Percentiles rank a stretch among this genome's conserved stretches.
phyloP scores from a whole-genome alignment of 2,888 invertebrate species.

The Antheraea yamamai region DNA sequence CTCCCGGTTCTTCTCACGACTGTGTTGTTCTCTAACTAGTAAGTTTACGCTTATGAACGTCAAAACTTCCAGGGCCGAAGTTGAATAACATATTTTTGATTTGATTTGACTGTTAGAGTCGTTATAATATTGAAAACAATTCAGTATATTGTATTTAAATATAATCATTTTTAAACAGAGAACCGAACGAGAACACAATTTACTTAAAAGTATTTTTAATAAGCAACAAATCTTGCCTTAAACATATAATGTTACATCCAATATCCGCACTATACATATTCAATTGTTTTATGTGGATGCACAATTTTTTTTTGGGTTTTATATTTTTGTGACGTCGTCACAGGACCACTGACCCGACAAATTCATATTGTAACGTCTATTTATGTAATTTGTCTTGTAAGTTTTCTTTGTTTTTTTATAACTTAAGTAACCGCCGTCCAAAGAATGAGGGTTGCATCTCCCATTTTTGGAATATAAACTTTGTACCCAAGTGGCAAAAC shows the following conservation, averaged over 20 bases:
- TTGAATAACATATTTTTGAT: too few relatives aligned
- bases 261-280: conserved; percentile 71
- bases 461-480: too few relatives aligned
- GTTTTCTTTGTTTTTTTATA: conserved; percentile 27
- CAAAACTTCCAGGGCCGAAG: too few relatives aligned
- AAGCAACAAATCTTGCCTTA: conserved; percentile 60
- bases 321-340: conserved; percentile 59
- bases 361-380: conserved; percentile 53
- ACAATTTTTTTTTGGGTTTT: conserved; percentile 70
- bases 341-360: conserved; percentile 56
- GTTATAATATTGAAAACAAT: neutral
- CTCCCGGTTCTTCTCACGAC: too few relatives aligned
- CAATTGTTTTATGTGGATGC: conserved; percentile 68
- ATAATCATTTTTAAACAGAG: neutral
- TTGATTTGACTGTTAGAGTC: too few relatives aligned
- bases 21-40: too few relatives aligned
- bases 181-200: conserved; percentile 22
- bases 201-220: conserved; percentile 45
- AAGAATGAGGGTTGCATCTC: too few relatives aligned
- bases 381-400: conserved; percentile 51
- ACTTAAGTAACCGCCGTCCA: too few relatives aligned
- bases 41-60: too few relatives aligned
- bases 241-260: conserved; percentile 67
- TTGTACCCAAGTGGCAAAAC: too few relatives aligned
- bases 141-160: neutral